Evolutionary conservation across 2,797 vertebrate genomes (phyloP), one percentile per base, ranked within the genome.

Genomic region (Pseudomugil gertrudae): DNA sequence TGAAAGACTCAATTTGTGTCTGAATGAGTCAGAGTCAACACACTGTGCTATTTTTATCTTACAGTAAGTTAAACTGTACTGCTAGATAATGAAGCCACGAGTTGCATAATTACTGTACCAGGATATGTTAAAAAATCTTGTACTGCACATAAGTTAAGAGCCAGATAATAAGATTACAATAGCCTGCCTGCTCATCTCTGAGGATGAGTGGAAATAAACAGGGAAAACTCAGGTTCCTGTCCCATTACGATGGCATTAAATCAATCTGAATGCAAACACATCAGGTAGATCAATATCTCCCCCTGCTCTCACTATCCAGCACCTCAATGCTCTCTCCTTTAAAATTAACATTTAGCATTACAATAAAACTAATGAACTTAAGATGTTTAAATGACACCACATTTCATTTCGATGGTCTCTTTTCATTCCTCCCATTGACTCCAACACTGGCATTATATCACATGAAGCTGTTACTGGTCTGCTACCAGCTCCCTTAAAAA

Each of bases 21-120:
- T 77, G 68, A 85, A 74, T 83, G 75, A 84, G 70, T 86, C 78
- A 83, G 61, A 74, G 64, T 79, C 64, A 69, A 80, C 73, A 75
- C 62, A 76, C 57, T 57, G 47, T 29, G 53, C 74, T 87, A 78
- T 81, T 86, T 84, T 62, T 74, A 81, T 61, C 75, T 57, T 77
- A 82, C 69, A 84, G 70, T 84, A 66, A 80, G 70, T 69, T 50
- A 69, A 51, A 83, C 84, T 75, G 69, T 55, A 78, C 58, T 27
- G 52, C 10, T 27, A 15, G 24, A 63, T 53, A 63, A 78, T 57
- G 51, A 66, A 69, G 38, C 3, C 30, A 45, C 56, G 24, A 4
- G 21, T 69, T 74, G 64, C 58, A 66, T 77, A 72, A 75, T 61
- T 45, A 63, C 51, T 63, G 66, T 60, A 35, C 62, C 45, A 52